Conservation (phyloP, 2,888 invertebrate genomes). For the Hyles lineata region DNA sequence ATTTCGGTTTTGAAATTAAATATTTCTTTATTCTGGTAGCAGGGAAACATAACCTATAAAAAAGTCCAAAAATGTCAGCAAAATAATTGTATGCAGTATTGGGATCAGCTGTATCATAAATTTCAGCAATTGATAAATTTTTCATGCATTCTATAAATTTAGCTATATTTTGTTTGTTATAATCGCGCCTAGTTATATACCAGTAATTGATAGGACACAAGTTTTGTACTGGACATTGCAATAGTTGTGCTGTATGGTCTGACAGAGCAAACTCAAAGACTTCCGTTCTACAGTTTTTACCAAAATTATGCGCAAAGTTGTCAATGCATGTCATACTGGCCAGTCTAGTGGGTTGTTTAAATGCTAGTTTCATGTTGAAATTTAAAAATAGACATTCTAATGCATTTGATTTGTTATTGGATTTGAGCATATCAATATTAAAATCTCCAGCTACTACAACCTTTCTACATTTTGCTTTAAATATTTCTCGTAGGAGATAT, state of each 20-base stretch:
- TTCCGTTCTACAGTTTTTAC: neutral
- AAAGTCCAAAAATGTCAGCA: no score
- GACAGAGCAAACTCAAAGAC: neutral
- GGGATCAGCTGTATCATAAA: no score
- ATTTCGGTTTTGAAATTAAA: no score
- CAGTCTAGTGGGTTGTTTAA: neutral
- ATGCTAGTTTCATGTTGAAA: slow-evolving; percentile 11
- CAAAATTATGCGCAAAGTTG: no score
- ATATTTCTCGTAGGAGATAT: neutral
- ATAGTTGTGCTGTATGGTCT: slow-evolving; percentile 7
- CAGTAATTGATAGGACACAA: slow-evolving; percentile 18
- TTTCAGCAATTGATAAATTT: no score
- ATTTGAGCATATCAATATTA: slow-evolving; percentile 13
- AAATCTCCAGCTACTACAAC: slow-evolving; percentile 13
- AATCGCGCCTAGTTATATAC: neutral
- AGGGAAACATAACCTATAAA: no score
- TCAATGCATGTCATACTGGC: no score
- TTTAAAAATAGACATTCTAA: slow-evolving; percentile 13
- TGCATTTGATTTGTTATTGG: slow-evolving; percentile 5
- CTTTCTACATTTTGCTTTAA: neutral
- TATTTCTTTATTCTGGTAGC: no score
- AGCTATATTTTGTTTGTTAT: no score
- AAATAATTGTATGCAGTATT: no score
- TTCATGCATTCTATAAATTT: no score
- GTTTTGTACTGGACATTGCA: slow-evolving; percentile 5